Evolutionary conservation across 2,113 vertebrate genomes (phyloP), one percentile per base, ranked within the genome.

Genomic region (Chionodraco myersi): DNA sequence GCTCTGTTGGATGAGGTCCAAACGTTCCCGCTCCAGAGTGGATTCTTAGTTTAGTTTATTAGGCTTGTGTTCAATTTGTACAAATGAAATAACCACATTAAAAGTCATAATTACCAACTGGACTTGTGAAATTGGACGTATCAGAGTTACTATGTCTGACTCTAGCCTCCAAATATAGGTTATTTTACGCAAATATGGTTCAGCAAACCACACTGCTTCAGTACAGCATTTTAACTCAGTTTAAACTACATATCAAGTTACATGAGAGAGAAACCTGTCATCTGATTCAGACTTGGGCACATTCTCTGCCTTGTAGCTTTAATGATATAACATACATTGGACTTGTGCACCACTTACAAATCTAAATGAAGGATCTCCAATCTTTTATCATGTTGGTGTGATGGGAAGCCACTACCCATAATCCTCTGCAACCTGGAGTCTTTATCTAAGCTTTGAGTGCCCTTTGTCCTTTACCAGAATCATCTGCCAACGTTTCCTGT

Each of bases 401-500:
- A 48, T 51, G 16, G 11, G 47, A 79, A 73, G 16, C 53, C 14
- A 23, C 49, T 58, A 79, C 49, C 30, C 52, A 56, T 3, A 44
- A 82, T 69, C 16, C 67, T 51, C 26, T 61, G 62, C 26, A 30
- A 23, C 53, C 6, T 23, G 9, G 23, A 51, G 30, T 70, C 66
- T 74, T 23, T 70, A 15, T 80, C 45, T 72, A 15, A 67, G 44
- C 62, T 78, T 72, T 66, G 14, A 60, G 15, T 58, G 74, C 60
- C 52, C 67, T 84, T 77, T 81, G 67, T 21, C 59, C 65, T 21
- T 34, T 64, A 14, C 45, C 26, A 11, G 52, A 47, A 73, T 80
- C 72, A 65, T 62, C 66, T 36, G 68, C 78, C 52, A 62, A 21
- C 60, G 59, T 79, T 82, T 79, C 64, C 72, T 64, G 44, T 47